Conservation (phyloP, 2,113 vertebrate genomes). For the Halichoerus grypus region DNA sequence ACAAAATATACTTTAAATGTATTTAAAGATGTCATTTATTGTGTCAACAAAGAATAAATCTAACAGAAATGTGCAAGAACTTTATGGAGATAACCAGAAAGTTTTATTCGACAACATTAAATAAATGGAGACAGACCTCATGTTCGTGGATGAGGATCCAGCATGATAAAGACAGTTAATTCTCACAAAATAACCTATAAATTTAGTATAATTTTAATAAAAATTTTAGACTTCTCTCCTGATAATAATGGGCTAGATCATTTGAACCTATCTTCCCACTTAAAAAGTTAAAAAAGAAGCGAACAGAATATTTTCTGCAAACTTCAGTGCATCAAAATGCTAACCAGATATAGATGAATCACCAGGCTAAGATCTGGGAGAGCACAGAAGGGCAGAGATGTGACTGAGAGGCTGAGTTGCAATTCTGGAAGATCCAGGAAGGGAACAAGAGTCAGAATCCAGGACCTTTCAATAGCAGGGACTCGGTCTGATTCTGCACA, state of each 20-base stretch:
- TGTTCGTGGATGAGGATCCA: neutral
- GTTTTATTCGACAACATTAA: constrained; percentile 24
- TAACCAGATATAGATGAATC: neutral
- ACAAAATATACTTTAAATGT: neutral
- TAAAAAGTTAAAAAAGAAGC: neutral
- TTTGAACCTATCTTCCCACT: neutral
- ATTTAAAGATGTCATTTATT: neutral
- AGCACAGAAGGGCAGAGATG: neutral
- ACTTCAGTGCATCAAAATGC: neutral
- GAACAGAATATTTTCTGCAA: neutral
- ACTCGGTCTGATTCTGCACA: neutral
- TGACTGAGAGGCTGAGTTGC: neutral
- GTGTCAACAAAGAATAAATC: neutral
- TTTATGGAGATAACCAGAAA: neutral
- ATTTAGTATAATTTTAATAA: constrained; percentile 13
- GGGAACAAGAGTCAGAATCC: neutral
- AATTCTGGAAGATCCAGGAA: neutral
- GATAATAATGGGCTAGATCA: neutral
- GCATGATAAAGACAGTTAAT: neutral
- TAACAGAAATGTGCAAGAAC: neutral
- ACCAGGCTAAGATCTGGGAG: neutral
- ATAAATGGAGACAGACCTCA: neutral
- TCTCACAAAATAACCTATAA: neutral
- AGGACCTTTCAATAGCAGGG: neutral
- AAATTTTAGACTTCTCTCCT: neutral